A percentile compares a stretch with the other conserved stretches of the same genome.
Evolutionary conservation across 92 coral and sea anemone genomes (phyloP).

Genomic region (Pocillopora meandrina): DNA sequence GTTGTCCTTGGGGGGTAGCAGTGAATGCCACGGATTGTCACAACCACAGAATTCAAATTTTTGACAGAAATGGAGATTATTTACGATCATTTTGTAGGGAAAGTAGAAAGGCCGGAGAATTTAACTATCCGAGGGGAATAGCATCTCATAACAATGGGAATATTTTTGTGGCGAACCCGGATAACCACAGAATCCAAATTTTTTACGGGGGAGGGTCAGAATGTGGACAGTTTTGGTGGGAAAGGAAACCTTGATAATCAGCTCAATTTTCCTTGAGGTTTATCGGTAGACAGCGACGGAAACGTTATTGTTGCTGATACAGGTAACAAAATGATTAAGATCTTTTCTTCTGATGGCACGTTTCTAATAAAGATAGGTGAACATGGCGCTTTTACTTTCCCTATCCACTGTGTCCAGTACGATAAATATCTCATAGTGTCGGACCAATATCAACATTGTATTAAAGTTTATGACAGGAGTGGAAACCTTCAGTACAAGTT

Average conservation of each 20-base stretch:
- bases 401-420: conserved; percentile 6
- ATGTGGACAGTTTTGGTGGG: conserved; percentile 21
- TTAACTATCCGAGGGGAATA: conserved; percentile 11
- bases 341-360: background rate
- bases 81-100: conserved; percentile 19
- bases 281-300: conserved; percentile 16
- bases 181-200: conserved; percentile 8
- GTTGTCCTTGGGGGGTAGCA: too few species aligned
- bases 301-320: background rate
- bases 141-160: conserved; percentile 3
- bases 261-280: conserved; percentile 20
- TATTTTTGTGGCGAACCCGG: conserved; percentile 13
- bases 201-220: conserved; percentile 15
- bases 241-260: background rate
- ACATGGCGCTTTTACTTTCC: background rate
- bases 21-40: too few species aligned
- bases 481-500: too few species aligned
- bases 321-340: too few species aligned
- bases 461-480: too few species aligned
- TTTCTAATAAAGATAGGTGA: conserved; percentile 18
- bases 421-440: background rate
- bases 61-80: conserved; percentile 1
- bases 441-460: background rate
- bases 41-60: conserved; percentile 34
- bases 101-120: conserved; percentile 7